These are phyloP conservation scores for Paguma larvata DNA, from an alignment of 2,797 vertebrate species.

Conservation along the genomic window DNA sequence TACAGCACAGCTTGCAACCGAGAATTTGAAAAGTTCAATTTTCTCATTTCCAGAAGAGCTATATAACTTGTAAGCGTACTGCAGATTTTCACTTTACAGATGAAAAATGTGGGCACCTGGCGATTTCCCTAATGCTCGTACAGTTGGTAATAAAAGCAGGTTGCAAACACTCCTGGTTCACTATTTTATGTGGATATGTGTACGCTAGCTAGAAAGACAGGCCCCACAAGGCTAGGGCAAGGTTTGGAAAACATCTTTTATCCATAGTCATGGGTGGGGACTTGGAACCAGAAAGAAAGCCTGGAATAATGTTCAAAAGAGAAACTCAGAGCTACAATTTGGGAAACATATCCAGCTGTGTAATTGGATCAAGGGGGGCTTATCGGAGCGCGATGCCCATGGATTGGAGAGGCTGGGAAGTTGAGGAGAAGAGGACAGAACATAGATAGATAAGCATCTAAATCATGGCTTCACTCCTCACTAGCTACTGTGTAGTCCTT, in stretches of 20 bases:
- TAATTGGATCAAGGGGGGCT: neutral
- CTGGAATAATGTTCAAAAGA: neutral
- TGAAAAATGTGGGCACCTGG: neutral
- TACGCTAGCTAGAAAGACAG: neutral
- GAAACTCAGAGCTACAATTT: neutral
- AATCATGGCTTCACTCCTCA: neutral
- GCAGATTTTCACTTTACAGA: conserved; percentile 29
- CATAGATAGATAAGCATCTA: neutral
- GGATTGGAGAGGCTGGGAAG: neutral
- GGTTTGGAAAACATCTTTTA: neutral
- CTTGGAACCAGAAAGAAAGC: neutral
- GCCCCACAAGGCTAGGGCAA: neutral
- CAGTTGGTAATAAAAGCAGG: neutral
- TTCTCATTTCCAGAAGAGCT: neutral
- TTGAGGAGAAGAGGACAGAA: neutral
- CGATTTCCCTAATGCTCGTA: neutral
- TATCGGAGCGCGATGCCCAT: neutral
- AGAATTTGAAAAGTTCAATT: conserved; percentile 52
- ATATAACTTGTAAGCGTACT: neutral
- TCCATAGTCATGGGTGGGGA: neutral
- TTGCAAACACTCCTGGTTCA: neutral
- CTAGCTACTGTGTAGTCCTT: neutral
- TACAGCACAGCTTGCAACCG: neutral
- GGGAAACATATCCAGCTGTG: neutral
- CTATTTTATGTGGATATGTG: neutral